Conservation (phyloP, 2,888 invertebrate species). For the Nomada flava region DNA sequence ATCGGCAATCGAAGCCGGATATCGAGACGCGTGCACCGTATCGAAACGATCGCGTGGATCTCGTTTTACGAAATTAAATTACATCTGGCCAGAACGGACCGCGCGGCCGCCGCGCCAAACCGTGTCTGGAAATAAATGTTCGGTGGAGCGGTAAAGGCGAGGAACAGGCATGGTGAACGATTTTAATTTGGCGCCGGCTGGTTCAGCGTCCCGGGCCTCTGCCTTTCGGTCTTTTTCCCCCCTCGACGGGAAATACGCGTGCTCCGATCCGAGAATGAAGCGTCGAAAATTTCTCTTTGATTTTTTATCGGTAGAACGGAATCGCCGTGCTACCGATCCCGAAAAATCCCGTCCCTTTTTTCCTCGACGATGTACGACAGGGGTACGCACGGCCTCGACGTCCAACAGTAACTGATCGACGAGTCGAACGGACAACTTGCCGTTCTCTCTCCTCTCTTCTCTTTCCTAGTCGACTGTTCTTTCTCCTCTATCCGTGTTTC, state of each 20-base stretch:
- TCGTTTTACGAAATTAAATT: constrained; percentile 40
- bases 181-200: constrained; percentile 31
- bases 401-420: constrained; percentile 78
- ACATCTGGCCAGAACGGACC: background rate
- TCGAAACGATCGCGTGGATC: constrained; percentile 51
- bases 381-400: constrained; percentile 69
- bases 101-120: background rate
- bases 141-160: background rate
- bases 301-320: too few species aligned
- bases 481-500: constrained; percentile 42
- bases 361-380: background rate
- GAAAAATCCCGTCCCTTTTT: background rate
- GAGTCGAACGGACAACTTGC: constrained; percentile 70
- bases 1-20: constrained; percentile 14
- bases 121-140: constrained; percentile 1
- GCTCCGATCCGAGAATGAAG: constrained; percentile 13
- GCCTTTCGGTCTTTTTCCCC: background rate
- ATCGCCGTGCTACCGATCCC: background rate
- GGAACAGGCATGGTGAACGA: constrained; percentile 13
- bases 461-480: constrained; percentile 27
- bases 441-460: constrained; percentile 65
- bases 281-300: constrained; percentile 5
- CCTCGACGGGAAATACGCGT: background rate
- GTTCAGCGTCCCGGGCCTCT: background rate
- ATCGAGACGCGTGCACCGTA: constrained; percentile 15